These are phyloP conservation scores for Neoniphon sammara DNA, from an alignment of 2,797 vertebrate genomes.

Conservation along the genomic window DNA sequence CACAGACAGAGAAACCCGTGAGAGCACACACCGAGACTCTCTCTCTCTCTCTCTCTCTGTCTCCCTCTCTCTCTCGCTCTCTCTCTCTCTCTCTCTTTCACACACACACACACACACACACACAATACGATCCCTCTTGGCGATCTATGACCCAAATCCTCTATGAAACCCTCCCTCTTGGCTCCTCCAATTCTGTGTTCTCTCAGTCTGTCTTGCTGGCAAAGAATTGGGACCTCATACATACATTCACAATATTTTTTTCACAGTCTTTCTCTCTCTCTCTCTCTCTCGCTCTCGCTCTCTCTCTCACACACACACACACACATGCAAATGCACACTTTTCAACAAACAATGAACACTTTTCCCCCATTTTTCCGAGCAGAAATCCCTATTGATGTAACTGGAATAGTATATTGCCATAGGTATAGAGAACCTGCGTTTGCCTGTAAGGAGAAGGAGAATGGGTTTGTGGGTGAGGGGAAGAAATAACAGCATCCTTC, in stretches of 20 bases:
- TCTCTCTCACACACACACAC: slow-evolving; percentile 50
- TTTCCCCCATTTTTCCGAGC: slow-evolving; percentile 8
- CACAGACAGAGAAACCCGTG: background rate
- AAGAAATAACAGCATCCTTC: background rate
- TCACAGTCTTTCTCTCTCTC: background rate
- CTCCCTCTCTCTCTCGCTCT: too few relatives aligned
- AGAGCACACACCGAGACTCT: slow-evolving; percentile 35
- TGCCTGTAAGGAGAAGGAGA: too few relatives aligned
- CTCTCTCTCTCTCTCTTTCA: background rate
- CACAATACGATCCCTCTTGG: slow-evolving; percentile 74
- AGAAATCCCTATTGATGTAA: slow-evolving; percentile 32
- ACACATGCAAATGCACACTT: background rate
- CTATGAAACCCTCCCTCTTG: slow-evolving; percentile 69
- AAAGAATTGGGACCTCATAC: slow-evolving; percentile 59
- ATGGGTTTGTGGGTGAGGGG: too few relatives aligned
- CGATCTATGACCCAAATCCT: slow-evolving; percentile 83
- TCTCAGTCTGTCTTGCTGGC: slow-evolving; percentile 71
- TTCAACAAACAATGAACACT: slow-evolving; percentile 35
- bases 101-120: slow-evolving; percentile 35
- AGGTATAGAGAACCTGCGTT: background rate
- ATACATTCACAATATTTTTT: slow-evolving; percentile 31
- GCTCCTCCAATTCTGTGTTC: slow-evolving; percentile 64
- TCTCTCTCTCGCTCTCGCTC: background rate
- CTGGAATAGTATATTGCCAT: slow-evolving; percentile 30
- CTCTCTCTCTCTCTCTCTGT: too few relatives aligned